phyloP scores from a whole-genome alignment of 2,797 vertebrate genomes.

The Phataginus tetradactyla region DNA sequence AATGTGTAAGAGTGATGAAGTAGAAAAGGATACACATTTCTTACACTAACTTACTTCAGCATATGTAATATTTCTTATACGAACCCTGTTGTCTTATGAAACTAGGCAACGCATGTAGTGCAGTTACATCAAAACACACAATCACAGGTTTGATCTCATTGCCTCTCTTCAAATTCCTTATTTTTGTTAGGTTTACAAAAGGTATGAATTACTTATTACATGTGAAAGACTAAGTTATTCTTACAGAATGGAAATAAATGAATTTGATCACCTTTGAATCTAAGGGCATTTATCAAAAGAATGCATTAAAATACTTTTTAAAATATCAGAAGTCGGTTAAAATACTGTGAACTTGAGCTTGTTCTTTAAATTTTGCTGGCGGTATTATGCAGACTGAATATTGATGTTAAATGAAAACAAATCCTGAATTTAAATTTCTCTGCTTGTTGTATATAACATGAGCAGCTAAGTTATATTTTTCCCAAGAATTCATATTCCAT shows the following conservation, averaged over 20 bases:
- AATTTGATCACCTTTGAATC: not conserved
- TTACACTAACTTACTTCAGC: not conserved
- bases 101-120: not conserved
- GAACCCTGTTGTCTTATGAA: not conserved
- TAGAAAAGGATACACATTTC: not conserved
- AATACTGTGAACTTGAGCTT: not conserved
- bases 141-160: not conserved
- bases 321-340: not conserved
- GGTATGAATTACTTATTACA: not conserved
- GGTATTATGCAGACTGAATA: not conserved
- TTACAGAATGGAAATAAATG: not conserved
- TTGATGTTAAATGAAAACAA: not conserved
- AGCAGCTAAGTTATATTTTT: not conserved
- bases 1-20: not conserved
- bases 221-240: not conserved
- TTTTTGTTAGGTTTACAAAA: not conserved
- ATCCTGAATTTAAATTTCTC: not conserved
- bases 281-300: slow-evolving; percentile 11
- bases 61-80: not conserved
- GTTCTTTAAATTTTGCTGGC: not conserved
- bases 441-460: not conserved
- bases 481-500: not conserved
- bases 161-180: not conserved
- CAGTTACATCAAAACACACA: not conserved
- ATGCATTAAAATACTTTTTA: not conserved